A percentile compares a stretch with the other conserved stretches of the same genome.
Evolutionary conservation across 2,888 invertebrate species (phyloP).

Genomic region (Heliconius hortense): DNA sequence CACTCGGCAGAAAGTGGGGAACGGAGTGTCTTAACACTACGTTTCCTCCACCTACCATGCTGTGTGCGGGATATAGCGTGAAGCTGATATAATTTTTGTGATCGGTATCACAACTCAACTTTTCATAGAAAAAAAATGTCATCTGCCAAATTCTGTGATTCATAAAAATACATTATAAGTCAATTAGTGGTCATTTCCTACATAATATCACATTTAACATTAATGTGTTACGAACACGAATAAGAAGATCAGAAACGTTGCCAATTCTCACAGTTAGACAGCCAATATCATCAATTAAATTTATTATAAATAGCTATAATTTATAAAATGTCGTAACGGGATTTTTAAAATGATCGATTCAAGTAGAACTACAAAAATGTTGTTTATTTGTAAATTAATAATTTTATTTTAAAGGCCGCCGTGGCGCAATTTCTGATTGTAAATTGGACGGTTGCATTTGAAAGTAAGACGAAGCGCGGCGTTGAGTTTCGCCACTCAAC

Average conservation of each 20-base stretch:
- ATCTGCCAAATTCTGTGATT: conserved; percentile 3
- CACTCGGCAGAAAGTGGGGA: no score
- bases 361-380: background rate
- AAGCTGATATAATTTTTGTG: no score
- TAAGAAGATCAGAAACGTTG: conserved; percentile 31
- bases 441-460: no score
- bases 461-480: no score
- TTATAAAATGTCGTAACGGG: conserved; percentile 18
- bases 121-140: background rate
- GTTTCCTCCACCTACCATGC: no score
- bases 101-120: background rate
- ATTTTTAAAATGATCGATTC: background rate
- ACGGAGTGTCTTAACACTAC: no score
- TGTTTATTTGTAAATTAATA: background rate
- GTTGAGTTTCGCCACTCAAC: no score
- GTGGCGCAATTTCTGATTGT: no score
- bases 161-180: conserved; percentile 23
- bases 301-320: conserved; percentile 25
- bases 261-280: conserved; percentile 39
- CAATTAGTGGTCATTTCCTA: conserved; percentile 24
- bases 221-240: conserved; percentile 16
- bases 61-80: no score
- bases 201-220: conserved; percentile 21
- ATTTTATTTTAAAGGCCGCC: no score
- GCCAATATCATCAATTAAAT: conserved; percentile 40